Evolutionary conservation across 1,140 invertebrate species (phyloP), one percentile per base, ranked within the genome.

Genomic region (Andricus grossulariae): DNA sequence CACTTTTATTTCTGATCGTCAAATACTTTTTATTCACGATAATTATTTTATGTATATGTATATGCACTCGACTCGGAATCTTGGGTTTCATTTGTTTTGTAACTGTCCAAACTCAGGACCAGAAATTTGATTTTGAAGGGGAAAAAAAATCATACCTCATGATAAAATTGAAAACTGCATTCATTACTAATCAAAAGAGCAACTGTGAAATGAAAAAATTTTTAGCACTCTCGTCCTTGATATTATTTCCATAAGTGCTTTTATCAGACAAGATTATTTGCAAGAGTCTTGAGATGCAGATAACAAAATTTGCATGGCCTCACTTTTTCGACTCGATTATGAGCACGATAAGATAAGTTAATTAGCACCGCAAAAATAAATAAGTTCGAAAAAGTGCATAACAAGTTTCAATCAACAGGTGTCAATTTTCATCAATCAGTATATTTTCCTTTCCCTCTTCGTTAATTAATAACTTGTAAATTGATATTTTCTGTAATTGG

Each of bases 221-320:
- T 66, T 39, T 5, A 16, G 5, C 54, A 72, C 57, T 55, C 75
- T 50, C 54, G 45, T 15, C 5, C 57, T 78, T 76, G 39, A 50
- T 71, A 77, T 66, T 73, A 16, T 39, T n/a, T 10, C 60, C 39
- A 45, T 45, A 45, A 45, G 39, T 45, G 39, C 39, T 45, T 45
- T 66, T 66, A 66, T 66, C 60, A 39, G 60, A 66, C 32, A 66
- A 66, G 60, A 66, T 39, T 66, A 66, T 66, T 39, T 66, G 60
- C 60, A 66, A 66, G 32, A 25, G 13, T 16, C 60, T 66, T 15
- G 60, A 66, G 60, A 66, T 66, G 60, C 25, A 80, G 80, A 80
- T 82, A 80, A 79, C 76, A 79, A 84, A 84, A 79, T 84, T 82
- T 83, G 82, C 78, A 73, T 83, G 76, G 82, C 82, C 82, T 83